Base-by-base conservation (phyloP, 2,888 invertebrate species). In the Philaethria dido region DNA sequence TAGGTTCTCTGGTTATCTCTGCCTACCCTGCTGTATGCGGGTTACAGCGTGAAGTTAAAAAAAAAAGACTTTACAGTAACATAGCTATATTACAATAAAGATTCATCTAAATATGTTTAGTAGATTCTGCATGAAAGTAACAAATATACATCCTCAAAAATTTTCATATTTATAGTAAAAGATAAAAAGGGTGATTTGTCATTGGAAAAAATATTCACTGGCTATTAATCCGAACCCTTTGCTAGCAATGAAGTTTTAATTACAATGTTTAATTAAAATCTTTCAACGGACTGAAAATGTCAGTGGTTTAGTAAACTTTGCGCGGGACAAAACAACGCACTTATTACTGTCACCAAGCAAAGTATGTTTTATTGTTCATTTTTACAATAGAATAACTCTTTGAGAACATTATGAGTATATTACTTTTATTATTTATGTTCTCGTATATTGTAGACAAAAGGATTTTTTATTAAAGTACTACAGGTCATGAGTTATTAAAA, bases 191-290 rank as follows among this genome's bases (percentile, higher is more conserved):
- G 29, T 6, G 3, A 29, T 47, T 18, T 48, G 14, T 6, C 25
- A 2, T 25, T 4, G 25, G 5, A 25, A 50, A n/a, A 3, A 20
- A 16, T 18, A 52, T 52, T 52, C 9, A 52, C 25, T 11, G 6
- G 8, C 14, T n/a, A 20, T 13, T 16, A 6, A 29, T 16, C 3
- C 14, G 1, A n/a, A 13, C 5, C 16, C 45, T 5, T 22, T 42
- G 33, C 42, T 39, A 8, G 22, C 39, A 39, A 36, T 22, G 8
- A 25, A 20, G 39, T 39, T 36, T n/a, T 22, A 29, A 20, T 25
- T 22, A 22, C 6, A 14, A 45, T 14, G 45, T 33, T 60, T 62
- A 45, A 54, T 54, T 54, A 63, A 63, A 45, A 54, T 54, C 29
- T 44, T 9, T 33, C 25, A 29, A 42, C 52, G 3, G 22, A 42